These are phyloP conservation scores for Circaetus cinerascens DNA, from an alignment of 2,113 vertebrate species.

Conservation along the genomic window DNA sequence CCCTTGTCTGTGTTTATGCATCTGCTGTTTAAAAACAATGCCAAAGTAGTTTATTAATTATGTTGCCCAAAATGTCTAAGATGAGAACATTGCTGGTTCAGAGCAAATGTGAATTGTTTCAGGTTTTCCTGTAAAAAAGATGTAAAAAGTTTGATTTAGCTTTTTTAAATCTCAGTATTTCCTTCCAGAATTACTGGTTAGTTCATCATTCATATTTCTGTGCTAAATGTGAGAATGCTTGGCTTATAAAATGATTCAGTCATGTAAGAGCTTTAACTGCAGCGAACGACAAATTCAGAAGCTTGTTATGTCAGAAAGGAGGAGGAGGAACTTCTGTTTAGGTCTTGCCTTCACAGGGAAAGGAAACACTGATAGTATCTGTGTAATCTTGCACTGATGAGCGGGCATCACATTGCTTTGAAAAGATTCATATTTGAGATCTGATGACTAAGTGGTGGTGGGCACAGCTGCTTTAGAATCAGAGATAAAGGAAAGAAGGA, in stretches of 20 bases:
- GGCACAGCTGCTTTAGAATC: slow-evolving; percentile 59
- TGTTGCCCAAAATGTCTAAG: neutral
- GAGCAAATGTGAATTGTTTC: neutral
- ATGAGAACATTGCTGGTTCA: neutral
- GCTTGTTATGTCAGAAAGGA: slow-evolving; percentile 71
- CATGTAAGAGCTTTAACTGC: slow-evolving; percentile 38
- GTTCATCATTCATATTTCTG: slow-evolving; percentile 16
- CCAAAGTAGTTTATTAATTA: neutral
- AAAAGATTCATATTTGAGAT: slow-evolving; percentile 43
- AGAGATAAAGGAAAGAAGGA: slow-evolving; percentile 50
- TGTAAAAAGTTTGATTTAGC: slow-evolving; percentile 10
- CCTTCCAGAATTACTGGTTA: neutral
- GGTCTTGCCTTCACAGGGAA: slow-evolving; percentile 60
- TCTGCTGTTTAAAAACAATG: slow-evolving; percentile 14
- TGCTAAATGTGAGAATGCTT: neutral
- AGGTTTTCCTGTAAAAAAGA: neutral
- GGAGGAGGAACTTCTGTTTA: slow-evolving; percentile 70
- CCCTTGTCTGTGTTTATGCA: neutral
- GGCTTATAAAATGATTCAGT: slow-evolving; percentile 21
- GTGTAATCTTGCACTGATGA: slow-evolving; percentile 53
- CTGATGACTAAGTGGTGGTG: slow-evolving; percentile 47
- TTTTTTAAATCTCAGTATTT: slow-evolving; percentile 5
- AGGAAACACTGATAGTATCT: slow-evolving; percentile 60
- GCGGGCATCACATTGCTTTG: slow-evolving; percentile 44
- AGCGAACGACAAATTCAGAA: slow-evolving; percentile 59